Conservation (phyloP, 1,140 invertebrate genomes). For the Drosophila sp. region DNA sequence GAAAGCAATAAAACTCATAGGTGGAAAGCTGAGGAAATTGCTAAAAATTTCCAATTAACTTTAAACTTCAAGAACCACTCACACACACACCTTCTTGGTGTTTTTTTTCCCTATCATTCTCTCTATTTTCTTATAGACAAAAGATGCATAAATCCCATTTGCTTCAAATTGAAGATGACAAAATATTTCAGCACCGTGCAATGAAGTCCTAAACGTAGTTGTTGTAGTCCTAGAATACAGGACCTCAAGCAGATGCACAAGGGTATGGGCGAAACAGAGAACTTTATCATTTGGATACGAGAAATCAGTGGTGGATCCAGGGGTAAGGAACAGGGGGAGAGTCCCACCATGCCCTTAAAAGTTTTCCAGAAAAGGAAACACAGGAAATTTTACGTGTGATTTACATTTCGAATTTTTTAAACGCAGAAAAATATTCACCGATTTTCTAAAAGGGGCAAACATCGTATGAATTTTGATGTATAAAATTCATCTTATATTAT, state of each 20-base stretch:
- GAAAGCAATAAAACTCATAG: constrained; percentile 1
- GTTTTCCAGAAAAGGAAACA: no score
- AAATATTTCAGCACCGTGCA: constrained; percentile 51
- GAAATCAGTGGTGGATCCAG: no score
- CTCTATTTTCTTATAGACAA: constrained; percentile 19
- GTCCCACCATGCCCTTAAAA: no score
- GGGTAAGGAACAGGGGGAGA: no score
- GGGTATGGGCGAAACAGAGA: no score
- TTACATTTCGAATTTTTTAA: no score
- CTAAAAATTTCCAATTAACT: constrained; percentile 78
- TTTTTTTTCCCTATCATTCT: not conserved
- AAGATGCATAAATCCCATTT: constrained; percentile 67
- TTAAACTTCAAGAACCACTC: constrained; percentile 55
- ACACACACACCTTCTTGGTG: constrained; percentile 6
- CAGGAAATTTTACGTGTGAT: no score
- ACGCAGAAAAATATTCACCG: no score
- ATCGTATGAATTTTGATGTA: no score
- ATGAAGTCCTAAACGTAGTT: not conserved
- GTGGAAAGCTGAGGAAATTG: constrained; percentile 62
- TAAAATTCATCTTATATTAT: no score
- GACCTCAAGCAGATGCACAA: not conserved
- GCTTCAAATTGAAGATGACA: constrained; percentile 68
- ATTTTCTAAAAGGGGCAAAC: no score
- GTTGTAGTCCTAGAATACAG: not conserved
- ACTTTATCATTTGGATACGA: no score